Conservation (phyloP, 2,113 vertebrate genomes). For the Artemisiospiza belli region DNA sequence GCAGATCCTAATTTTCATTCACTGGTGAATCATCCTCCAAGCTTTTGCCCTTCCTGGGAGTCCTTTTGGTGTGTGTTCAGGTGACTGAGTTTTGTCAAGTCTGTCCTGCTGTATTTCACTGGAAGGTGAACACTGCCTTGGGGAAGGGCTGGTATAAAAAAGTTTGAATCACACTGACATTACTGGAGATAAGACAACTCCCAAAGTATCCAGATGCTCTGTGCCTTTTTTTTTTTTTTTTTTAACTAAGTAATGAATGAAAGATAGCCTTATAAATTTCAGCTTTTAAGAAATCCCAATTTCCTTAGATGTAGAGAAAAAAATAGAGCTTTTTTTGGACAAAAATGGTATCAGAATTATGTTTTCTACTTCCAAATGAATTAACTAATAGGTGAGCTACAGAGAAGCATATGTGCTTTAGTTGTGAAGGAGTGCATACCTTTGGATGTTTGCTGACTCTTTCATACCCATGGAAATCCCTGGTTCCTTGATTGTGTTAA, state of each 20-base stretch:
- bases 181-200: neutral
- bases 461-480: neutral
- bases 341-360: neutral
- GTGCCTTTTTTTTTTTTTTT: neutral
- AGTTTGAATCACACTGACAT: neutral
- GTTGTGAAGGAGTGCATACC: neutral
- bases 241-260: neutral
- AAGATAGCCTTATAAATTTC: neutral
- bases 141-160: neutral
- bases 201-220: neutral
- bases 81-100: neutral
- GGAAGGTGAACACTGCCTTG: neutral
- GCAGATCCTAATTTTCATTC: neutral
- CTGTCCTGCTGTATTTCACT: neutral
- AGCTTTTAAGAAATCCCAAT: neutral
- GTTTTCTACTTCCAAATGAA: neutral
- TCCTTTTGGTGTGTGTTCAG: neutral
- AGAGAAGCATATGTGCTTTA: neutral
- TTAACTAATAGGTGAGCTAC: neutral
- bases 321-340: neutral
- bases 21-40: neutral
- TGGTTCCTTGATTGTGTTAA: neutral
- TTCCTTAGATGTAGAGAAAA: neutral
- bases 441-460: neutral
- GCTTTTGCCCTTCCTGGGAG: neutral